Evolutionary conservation across 1,140 invertebrate genomes (phyloP), one percentile per base, ranked within the genome.

Genomic region (Aphidius ervi): DNA sequence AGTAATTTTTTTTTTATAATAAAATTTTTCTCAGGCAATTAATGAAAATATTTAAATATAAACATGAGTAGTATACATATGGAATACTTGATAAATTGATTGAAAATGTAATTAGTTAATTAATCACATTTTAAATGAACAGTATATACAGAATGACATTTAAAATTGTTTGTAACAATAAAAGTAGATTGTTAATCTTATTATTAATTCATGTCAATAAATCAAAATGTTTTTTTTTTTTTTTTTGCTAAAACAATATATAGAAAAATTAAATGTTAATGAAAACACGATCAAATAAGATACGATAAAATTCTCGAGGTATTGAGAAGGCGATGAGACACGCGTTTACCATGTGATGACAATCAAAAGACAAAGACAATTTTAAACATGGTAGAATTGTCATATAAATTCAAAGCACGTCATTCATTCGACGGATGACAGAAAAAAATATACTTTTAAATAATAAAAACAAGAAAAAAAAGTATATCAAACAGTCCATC

Each of bases 171-270:
- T 46, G 41, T 57, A 46, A 9, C 4, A 37, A 37, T 5, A 41
- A 42, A 31, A 58, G 16, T 52, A 46, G 58, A 50, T 59, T 23
- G 10, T 42, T 47, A 16, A 40, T 43, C 9, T 39, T 52, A 23
- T 16, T 10, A 16, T 7, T 37, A 52, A 49, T 56, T 31, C 48
- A 9, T 60, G 52, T 56, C 67, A 68, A 78, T 77, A 77, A 77
- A 78, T 78, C 75, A 77, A 74, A 74, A 71, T 47, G 64, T 62
- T 77, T 78, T 77, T 78, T 76, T 67, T 62, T 62, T 65, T 59
- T 64, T 64, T 46, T 50, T 66, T 61, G 63, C 66, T 68, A 67
- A 69, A 63, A 61, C 61, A 65, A 66, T 65, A 66, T 65, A 46
- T 57, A 10, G 48, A 59, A 58, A 60, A 47, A 60, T 58, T 52